Evolutionary conservation across 2,888 invertebrate species (phyloP), one percentile per base, ranked within the genome.

Genomic region (Seira musarum): DNA sequence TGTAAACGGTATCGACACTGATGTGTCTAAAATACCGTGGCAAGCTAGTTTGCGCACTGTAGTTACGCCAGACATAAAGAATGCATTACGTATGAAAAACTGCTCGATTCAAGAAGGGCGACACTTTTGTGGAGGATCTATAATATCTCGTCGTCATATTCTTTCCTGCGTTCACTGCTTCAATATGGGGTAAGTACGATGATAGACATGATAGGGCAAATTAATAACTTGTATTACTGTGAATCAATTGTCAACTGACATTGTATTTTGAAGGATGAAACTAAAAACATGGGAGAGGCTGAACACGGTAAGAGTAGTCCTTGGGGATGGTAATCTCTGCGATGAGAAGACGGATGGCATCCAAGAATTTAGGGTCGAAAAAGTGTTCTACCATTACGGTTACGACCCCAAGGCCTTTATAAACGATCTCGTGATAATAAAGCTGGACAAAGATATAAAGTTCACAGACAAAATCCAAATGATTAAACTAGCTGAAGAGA

Each of bases 41-140:
- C 83, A 83, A 79, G 83, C 72, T 0, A 81, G 81, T 65, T 24
- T 83, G 21, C 53, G 83, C 1, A 60, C 22, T 0, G 2, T 61
- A 6, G 19, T 79, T 6, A 30, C 78, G 0, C 46, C 61, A 6
- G 49, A 60, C 10, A 19, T 24, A 2, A 35, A 19, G n/a, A 19
- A 25, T 3, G 3, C 19, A 19, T 30, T 30, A 30, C 3, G 3
- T 8, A 30, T 70, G 0, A 75, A 69, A n/a, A 75, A 75, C 19
- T 75, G 75, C 57, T 60, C 66, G 1, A 1, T 75, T 8, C 10
- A 15, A 1, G 75, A 75, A 65, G 80, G 82, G 0, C 0, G 49
- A 3, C 83, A 83, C 61, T 83, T 83, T 64, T 83, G 83, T 30
- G 81, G 80, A 5, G 83, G 79, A 3, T 74, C 81, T n/a, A 65